Base-by-base conservation (phyloP, 2,888 invertebrate species). In the Nomada lathburiana region DNA sequence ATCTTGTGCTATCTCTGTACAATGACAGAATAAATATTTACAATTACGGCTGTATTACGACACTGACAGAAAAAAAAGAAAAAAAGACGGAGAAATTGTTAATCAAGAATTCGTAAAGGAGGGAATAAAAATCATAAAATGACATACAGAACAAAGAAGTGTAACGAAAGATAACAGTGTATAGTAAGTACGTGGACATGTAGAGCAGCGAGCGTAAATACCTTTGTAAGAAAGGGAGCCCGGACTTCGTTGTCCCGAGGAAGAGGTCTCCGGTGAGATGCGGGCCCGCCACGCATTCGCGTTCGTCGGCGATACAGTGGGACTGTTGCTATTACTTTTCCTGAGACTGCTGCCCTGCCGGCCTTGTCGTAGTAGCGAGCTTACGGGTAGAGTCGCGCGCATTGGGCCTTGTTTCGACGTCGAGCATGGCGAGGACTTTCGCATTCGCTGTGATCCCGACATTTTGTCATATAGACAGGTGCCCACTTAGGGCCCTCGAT, bases 361-460 rank as follows among this genome's bases (percentile, higher is more conserved):
- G 91, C 96, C 95, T 91, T 95, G 95, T 92, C 96, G 95, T 93
- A 97, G 95, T 85, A 97, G 95, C 79, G 97, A 97, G 74, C 96
- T 96, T 91, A 97, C 96, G 89, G 97, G 97, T 92, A 97, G 94
- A 80, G 97, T 97, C 78, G 97, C 97, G 93, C 96, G 95, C 96
- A 97, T 96, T 87, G 97, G 97, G 74, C 96, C 97, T 89, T 95
- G 95, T 93, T 95, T 95, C 81, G 94, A 93, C 88, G 91, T 94
- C 85, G 95, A 95, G 92, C 95, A 96, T 91, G 96, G 96, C 79
- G 96, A 96, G 92, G 96, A 96, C 94, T 96, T 96, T 90, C 96
- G 95, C 93, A 93, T 93, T 88, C 93, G 91, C 90, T 93, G 93
- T 81, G 93, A 93, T 81, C 92, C 92, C 90, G 93, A 94, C 93